These are phyloP conservation scores for Craterocephalus amniculus DNA, from an alignment of 2,797 vertebrate species.

Conservation along the genomic window DNA sequence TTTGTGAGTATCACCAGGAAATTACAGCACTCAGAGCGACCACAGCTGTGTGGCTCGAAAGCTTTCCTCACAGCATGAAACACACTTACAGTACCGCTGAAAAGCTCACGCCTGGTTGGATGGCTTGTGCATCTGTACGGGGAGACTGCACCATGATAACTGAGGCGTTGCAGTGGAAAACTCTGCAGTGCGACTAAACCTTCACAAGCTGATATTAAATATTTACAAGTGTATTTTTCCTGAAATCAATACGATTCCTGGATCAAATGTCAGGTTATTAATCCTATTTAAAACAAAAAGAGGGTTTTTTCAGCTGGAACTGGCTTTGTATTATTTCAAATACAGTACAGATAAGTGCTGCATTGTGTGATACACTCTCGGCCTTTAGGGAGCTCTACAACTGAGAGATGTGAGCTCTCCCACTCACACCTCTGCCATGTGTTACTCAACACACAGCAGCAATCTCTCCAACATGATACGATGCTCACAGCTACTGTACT, in stretches of 20 bases:
- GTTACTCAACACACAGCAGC: constrained; percentile 63
- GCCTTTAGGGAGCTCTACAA: constrained; percentile 18
- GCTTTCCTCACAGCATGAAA: constrained; percentile 29
- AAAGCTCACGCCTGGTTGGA: background rate
- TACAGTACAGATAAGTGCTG: background rate
- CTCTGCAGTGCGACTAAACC: constrained; percentile 9
- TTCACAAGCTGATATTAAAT: background rate
- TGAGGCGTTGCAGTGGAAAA: background rate
- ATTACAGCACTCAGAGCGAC: constrained; percentile 55
- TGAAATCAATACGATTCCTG: background rate
- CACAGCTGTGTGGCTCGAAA: constrained; percentile 46
- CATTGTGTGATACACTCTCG: constrained; percentile 11
- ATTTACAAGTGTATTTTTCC: background rate
- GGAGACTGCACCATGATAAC: constrained; percentile 1
- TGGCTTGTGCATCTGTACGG: background rate
- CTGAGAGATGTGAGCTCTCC: constrained; percentile 50
- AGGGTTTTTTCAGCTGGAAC: background rate
- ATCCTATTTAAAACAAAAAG: background rate
- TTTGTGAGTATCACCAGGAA: constrained; percentile 55
- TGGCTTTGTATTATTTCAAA: background rate
- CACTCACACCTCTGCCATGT: constrained; percentile 74
- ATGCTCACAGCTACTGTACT: constrained; percentile 22
- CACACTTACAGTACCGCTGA: background rate
- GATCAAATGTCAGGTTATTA: background rate
- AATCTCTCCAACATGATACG: constrained; percentile 31